Evolutionary conservation across 2,113 vertebrate species (phyloP), one percentile per base, ranked within the genome.

Genomic region (Mionectes macconnelli): DNA sequence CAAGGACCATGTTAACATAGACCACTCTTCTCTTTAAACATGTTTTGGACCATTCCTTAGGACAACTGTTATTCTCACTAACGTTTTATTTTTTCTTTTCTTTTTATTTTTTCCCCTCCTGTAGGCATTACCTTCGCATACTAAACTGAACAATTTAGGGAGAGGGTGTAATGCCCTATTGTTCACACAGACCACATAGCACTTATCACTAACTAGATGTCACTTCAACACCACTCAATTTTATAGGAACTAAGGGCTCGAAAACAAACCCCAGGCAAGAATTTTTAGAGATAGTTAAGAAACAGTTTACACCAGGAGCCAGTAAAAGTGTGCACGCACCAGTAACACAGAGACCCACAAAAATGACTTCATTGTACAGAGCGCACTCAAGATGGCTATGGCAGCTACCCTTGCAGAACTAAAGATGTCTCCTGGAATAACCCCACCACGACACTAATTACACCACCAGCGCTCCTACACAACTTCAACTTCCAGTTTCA

Each of bases 371-470:
- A 73, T 24, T 40, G 74, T 39, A 25, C 40, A 70, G 47, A 88
- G 74, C 64, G 90, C 88, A 60, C 53, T 94, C 80, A 78, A 80
- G 82, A 96, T 10, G 23, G 90, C 93, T 70, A 60, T 14, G 39
- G 90, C 81, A 93, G 78, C 81, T 93, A 72, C 67, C 78, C 86
- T 67, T 8, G 52, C 47, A 95, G 93, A 97, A 96, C 77, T 76
- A 37, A 97, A 95, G 87, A 88, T 18, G 72, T 79, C 94, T 92
- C 90, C 96, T 83, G 66, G 57, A 86, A 33, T 66, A 94, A 74
- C 77, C 3, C 18, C 86, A 63, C 57, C 24, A 7, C 24, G 63
- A 73, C 24, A 44, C 63, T 86, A 33, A 91, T 64, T 59, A 94
- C 68, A 64, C 55, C 91, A 60, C 77, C 64, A 62, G 67, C 75